Evolutionary conservation across 1,140 invertebrate genomes (phyloP).

Genomic region (Lasioglossum baleicum): DNA sequence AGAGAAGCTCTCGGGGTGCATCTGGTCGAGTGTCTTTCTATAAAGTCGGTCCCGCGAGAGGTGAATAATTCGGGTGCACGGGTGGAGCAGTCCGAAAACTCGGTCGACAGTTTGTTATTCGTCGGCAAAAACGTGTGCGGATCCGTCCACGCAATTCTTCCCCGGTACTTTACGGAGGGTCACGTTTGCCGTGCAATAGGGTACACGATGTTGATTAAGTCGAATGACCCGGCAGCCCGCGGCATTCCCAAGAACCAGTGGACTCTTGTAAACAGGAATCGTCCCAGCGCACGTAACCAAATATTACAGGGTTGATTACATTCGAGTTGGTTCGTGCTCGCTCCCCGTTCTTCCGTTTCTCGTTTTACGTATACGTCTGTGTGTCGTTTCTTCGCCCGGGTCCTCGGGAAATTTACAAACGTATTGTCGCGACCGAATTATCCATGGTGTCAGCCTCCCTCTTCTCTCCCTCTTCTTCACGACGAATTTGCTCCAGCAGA

Average conservation of each 20-base stretch:
- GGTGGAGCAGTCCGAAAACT: background rate
- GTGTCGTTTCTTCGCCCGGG: background rate
- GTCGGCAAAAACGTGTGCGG: background rate
- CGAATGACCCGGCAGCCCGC: background rate
- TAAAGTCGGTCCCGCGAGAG: too few relatives aligned
- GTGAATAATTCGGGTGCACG: too few relatives aligned
- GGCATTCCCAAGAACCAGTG: background rate
- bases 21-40: too few relatives aligned
- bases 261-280: background rate
- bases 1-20: too few relatives aligned
- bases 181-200: background rate
- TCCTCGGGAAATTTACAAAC: slow-evolving; percentile 28
- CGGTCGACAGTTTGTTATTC: background rate
- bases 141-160: background rate
- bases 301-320: slow-evolving; percentile 35
- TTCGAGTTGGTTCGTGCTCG: slow-evolving; percentile 22
- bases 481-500: background rate
- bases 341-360: background rate
- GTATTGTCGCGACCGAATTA: slow-evolving; percentile 18
- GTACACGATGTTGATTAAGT: background rate
- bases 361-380: too few relatives aligned
- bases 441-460: background rate
- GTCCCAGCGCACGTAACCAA: background rate
- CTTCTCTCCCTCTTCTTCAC: too few relatives aligned
- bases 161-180: too few relatives aligned